Evolutionary conservation across 2,797 vertebrate genomes (phyloP), one percentile per base, ranked within the genome.

Genomic region (Enteromius unitaeniatus): DNA sequence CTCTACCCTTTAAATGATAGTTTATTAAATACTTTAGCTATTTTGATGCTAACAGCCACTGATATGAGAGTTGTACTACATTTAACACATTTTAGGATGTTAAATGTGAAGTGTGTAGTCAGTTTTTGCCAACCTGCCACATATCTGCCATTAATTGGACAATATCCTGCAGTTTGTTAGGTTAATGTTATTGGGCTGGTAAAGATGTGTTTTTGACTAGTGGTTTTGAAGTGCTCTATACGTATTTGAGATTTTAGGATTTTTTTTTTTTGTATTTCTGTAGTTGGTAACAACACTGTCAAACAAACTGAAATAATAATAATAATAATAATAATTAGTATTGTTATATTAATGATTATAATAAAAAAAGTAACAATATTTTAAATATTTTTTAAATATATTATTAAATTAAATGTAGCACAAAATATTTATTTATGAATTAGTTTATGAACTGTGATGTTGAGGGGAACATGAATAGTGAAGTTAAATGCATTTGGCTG

Each of bases 401-500:
- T 3, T 49, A 49, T 49, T 47, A 47, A 6, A 49, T 49, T 11
- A n/a, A 4, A 55, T 55, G 21, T 4, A 55, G n/a, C n/a, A 4
- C 3, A 21, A 53, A 21, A 1, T 21, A 21, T 51, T 0, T 53
- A 53, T 53, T 53, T 3, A 8, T 83, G 51, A 40, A 14, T 86
- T 60, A 31, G 74, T 23, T 76, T 26, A 60, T 23, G n/a, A 60
- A 23, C 34, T 58, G 49, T 65, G 26, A 67, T 34, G 28, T 47
- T 51, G 2, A 79, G 45, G 45, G 45, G 8, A 68, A 34, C 42
- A 28, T 69, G 14, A 45, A 45, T 26, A 28, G 13, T 53, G 21
- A 49, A 72, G 14, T 40, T 19, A 76, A 68, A 40, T 77, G 49
- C 47, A 28, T 74, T 79, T 67, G 60, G 60, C 37, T 86, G 26